Evolutionary conservation across 2,888 invertebrate genomes (phyloP).

Genomic region (Agonum fuliginosum): DNA sequence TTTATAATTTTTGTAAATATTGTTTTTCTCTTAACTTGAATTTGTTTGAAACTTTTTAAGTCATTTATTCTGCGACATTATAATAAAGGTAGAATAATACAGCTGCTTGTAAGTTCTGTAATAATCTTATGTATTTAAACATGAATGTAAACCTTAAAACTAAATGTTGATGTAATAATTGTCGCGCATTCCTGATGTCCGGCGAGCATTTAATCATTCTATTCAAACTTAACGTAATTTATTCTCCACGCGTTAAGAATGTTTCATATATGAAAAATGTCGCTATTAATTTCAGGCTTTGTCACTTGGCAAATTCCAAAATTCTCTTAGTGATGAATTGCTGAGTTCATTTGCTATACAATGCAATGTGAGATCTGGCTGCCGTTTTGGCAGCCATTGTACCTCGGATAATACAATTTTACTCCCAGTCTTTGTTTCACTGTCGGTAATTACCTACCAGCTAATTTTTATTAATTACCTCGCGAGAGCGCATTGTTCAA

Average conservation of each 20-base stretch:
- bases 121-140: too few relatives aligned
- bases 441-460: neutral
- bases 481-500: too few relatives aligned
- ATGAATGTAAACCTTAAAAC: too few relatives aligned
- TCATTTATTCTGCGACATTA: too few relatives aligned
- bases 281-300: constrained; percentile 19
- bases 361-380: neutral
- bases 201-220: too few relatives aligned
- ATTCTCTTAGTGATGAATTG: constrained; percentile 23
- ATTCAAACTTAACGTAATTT: neutral
- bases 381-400: constrained; percentile 5
- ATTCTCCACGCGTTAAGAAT: neutral
- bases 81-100: too few relatives aligned
- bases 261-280: constrained; percentile 1
- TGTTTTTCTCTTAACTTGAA: too few relatives aligned
- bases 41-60: too few relatives aligned
- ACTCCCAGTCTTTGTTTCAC: neutral
- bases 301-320: constrained; percentile 24
- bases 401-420: constrained; percentile 3
- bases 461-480: constrained; percentile 12
- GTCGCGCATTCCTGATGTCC: too few relatives aligned
- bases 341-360: constrained; percentile 6
- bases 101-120: too few relatives aligned
- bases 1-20: neutral
- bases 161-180: too few relatives aligned